These are phyloP conservation scores for Pongo abelii DNA, from an alignment of 2,113 vertebrate genomes.

Conservation along the genomic window DNA sequence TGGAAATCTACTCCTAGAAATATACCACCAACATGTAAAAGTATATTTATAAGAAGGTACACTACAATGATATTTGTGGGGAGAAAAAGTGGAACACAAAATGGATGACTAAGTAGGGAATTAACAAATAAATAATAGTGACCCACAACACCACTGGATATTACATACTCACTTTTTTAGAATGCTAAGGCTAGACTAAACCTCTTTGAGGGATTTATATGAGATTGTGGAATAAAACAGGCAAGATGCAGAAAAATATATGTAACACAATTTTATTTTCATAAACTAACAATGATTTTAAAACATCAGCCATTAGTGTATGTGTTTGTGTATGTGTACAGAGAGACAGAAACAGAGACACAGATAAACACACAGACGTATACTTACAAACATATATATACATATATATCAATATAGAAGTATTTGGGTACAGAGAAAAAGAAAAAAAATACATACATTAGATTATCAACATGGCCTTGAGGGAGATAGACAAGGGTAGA, in stretches of 20 bases:
- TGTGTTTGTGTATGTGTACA: background rate
- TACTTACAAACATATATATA: too few relatives aligned
- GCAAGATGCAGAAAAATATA: background rate
- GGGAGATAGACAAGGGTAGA: background rate
- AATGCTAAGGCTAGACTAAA: background rate
- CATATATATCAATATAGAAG: background rate
- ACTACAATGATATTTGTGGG: background rate
- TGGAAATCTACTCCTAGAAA: background rate
- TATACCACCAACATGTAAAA: background rate
- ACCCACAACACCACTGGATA: background rate
- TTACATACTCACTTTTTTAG: background rate
- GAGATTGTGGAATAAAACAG: background rate
- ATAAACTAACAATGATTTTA: background rate
- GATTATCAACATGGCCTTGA: background rate
- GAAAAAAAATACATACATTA: background rate
- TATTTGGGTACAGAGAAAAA: background rate
- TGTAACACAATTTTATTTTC: background rate
- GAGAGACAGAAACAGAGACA: background rate
- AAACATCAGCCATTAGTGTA: background rate
- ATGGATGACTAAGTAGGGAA: background rate
- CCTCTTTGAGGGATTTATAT: background rate
- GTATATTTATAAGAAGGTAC: background rate
- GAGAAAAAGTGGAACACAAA: background rate
- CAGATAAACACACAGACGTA: background rate
- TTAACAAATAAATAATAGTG: background rate